Evolutionary conservation across 2,888 invertebrate genomes (phyloP).

Genomic region (Chaitophorus viminalis): DNA sequence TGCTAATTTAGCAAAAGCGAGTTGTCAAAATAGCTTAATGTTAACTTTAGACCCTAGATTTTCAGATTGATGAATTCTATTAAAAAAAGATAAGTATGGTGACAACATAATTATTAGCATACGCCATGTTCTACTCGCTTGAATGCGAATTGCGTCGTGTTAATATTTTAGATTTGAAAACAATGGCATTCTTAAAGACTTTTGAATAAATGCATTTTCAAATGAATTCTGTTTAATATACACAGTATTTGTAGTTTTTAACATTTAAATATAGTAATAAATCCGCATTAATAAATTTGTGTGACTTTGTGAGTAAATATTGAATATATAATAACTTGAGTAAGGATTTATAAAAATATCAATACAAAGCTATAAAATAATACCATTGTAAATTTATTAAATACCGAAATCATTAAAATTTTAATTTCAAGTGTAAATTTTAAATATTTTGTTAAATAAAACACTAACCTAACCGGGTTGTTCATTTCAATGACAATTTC

Average conservation of each 20-base stretch:
- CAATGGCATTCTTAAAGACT: neutral
- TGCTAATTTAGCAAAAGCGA: slow-evolving; percentile 36
- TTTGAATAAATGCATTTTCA: too few species aligned
- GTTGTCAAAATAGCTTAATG: slow-evolving; percentile 23
- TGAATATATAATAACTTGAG: too few species aligned
- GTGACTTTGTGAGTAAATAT: too few species aligned
- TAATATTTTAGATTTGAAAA: neutral
- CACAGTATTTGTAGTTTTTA: neutral
- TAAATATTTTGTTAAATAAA: too few species aligned
- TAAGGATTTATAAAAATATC: too few species aligned
- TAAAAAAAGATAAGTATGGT: neutral
- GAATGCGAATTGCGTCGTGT: neutral
- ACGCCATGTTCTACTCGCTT: neutral
- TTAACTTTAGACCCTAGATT: slow-evolving; percentile 15
- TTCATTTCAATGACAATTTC: too few species aligned
- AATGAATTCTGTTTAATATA: too few species aligned
- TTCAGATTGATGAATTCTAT: neutral
- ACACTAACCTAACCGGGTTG: too few species aligned
- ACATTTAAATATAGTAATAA: neutral
- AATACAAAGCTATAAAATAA: too few species aligned
- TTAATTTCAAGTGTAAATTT: too few species aligned
- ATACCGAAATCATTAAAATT: too few species aligned
- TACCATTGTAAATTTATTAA: too few species aligned
- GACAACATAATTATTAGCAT: neutral
- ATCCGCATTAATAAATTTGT: neutral